Base-by-base conservation (phyloP, 2,113 vertebrate species). In the Cygnus atratus region DNA sequence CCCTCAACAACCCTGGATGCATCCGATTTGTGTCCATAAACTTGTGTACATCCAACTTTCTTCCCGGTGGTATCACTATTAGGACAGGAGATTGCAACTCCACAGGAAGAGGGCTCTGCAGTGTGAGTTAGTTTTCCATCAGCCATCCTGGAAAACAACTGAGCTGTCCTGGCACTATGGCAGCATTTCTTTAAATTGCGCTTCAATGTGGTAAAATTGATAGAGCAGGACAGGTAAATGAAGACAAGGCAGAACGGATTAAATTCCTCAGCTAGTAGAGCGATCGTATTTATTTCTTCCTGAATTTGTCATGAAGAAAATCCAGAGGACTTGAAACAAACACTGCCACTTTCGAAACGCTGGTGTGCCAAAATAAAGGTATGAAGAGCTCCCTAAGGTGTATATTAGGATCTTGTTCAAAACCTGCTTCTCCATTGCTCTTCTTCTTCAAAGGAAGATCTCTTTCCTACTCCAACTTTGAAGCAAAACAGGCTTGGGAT, bases 241-340 rank as follows among this genome's bases (percentile, higher is more conserved):
- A 33, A 86, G 68, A 48, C 55, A 85, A 37, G 28, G 44, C 15
- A 41, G 39, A 77, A 83, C 3, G 8, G 59, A 88, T 93, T 66
- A 76, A 94, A 54, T 74, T 71, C 83, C 44, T 80, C 67, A 66
- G 48, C 75, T 54, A 86, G 75, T 65, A 83, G 87, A 85, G 26
- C 78, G 86, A 93, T 66, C n/a, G 50, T 67, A 87, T 84, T 83
- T 87, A 29, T 79, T 94, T 77, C 55, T 71, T 50, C 41, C 46
- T 80, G 73, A 73, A 80, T 94, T 86, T 88, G 39, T 85, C 76
- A 65, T 1, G 4, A 82, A 5, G 61, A 59, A 57, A 50, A 41
- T 75, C 21, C 43, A 63, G 37, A 91, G 72, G 50, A 89, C 35
- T 24, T 46, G 46, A 78, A 71, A 88, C 31, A 70, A 92, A 43